These are phyloP conservation scores for Hypsopygia costalis DNA, from an alignment of 2,888 invertebrate species.

Conservation along the genomic window DNA sequence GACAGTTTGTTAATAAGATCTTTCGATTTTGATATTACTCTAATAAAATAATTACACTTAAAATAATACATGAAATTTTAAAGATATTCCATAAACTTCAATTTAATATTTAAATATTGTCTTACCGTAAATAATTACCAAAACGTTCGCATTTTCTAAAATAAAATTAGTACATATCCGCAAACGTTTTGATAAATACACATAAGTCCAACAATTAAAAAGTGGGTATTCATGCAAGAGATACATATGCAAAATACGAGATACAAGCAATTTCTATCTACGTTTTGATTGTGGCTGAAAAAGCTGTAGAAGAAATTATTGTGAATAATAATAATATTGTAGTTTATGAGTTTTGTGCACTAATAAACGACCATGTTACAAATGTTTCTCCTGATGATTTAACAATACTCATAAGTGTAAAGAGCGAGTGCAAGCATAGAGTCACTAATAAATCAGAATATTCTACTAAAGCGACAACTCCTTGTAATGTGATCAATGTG, in stretches of 20 bases:
- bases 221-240: constrained; percentile 12
- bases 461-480: constrained; percentile 44
- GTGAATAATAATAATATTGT: constrained; percentile 28
- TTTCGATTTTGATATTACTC: too few relatives aligned
- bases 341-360: constrained; percentile 30
- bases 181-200: constrained; percentile 1
- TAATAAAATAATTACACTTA: too few relatives aligned
- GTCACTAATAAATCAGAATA: constrained; percentile 24
- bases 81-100: too few relatives aligned
- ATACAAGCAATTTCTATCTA: constrained; percentile 20
- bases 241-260: constrained; percentile 15
- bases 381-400: constrained; percentile 21
- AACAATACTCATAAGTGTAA: constrained; percentile 19
- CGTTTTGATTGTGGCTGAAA: constrained; percentile 14
- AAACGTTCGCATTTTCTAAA: not conserved
- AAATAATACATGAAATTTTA: too few relatives aligned
- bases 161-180: not conserved
- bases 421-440: constrained; percentile 29
- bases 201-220: not conserved
- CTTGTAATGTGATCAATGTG: constrained; percentile 43
- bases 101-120: too few relatives aligned
- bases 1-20: too few relatives aligned
- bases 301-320: constrained; percentile 25
- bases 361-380: constrained; percentile 28
- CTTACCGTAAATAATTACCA: too few relatives aligned